phyloP scores from a whole-genome alignment of 2,113 vertebrate genomes.

The Neolamprologus modestus region DNA sequence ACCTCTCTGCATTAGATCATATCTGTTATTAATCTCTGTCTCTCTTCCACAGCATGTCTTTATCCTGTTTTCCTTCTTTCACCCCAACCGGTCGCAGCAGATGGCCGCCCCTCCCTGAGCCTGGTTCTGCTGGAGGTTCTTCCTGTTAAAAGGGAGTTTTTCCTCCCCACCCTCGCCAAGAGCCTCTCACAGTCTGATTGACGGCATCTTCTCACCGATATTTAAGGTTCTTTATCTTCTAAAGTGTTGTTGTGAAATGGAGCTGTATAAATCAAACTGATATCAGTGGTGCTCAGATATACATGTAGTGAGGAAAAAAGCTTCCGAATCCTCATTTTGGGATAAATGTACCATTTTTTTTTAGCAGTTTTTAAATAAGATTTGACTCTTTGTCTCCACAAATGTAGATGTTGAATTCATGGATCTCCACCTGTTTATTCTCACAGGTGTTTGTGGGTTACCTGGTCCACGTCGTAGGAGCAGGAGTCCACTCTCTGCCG shows the following conservation, averaged over 20 bases:
- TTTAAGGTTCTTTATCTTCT: neutral
- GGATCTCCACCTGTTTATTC: neutral
- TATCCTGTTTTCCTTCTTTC: too few species aligned
- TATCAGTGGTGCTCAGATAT: neutral
- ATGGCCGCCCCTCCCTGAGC: neutral
- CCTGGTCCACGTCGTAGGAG: slow-evolving; percentile 97
- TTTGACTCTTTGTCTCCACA: neutral
- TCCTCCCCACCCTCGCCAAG: neutral
- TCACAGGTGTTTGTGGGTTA: slow-evolving; percentile 22
- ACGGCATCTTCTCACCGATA: fast-evolving
- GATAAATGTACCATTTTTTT: neutral
- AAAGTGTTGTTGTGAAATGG: neutral
- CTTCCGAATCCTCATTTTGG: neutral
- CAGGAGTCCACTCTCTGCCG: slow-evolving; percentile 95
- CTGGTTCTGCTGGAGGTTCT: neutral
- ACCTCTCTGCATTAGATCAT: too few species aligned
- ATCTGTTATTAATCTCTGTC: too few species aligned
- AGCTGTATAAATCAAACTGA: neutral
- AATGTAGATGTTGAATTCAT: neutral
- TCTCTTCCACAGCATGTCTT: too few species aligned
- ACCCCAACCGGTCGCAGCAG: too few species aligned
- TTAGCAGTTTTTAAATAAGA: neutral
- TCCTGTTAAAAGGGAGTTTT: neutral
- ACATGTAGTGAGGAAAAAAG: neutral
- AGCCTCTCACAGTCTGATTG: neutral